These are phyloP conservation scores for Eupsilia transversa DNA, from an alignment of 2,888 invertebrate genomes.

Conservation along the genomic window DNA sequence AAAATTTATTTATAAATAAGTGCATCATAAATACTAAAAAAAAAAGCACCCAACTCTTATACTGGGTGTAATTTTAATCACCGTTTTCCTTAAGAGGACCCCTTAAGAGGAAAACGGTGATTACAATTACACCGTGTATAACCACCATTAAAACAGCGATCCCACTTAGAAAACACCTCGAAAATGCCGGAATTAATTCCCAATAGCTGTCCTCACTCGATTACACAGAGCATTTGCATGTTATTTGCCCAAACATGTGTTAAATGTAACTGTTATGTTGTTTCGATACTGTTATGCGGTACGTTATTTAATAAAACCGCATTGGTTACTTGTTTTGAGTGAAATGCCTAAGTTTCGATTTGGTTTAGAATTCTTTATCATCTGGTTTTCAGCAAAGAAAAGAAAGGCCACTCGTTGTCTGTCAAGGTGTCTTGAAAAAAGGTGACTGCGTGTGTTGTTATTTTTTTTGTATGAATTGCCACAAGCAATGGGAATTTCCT, in stretches of 20 bases:
- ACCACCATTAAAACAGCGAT: neutral
- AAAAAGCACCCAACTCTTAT: neutral
- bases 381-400: neutral
- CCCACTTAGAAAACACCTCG: neutral
- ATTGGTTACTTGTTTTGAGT: neutral
- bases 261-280: constrained; percentile 26
- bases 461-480: neutral
- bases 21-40: neutral
- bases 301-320: constrained; percentile 22
- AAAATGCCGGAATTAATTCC: neutral
- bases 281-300: neutral
- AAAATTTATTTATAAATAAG: neutral
- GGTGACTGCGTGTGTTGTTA: neutral
- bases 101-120: too few relatives aligned
- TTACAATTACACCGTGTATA: too few relatives aligned
- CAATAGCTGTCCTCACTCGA: neutral
- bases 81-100: too few relatives aligned
- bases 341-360: neutral
- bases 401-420: neutral
- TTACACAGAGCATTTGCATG: neutral
- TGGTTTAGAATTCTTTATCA: too few relatives aligned
- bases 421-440: neutral
- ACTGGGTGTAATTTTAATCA: too few relatives aligned
- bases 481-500: neutral
- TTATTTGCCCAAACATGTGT: constrained; percentile 7